A percentile compares a stretch with the other conserved stretches of the same genome.
Conservation (phyloP, 2,888 invertebrate genomes). For the Sepiola atlantica region DNA sequence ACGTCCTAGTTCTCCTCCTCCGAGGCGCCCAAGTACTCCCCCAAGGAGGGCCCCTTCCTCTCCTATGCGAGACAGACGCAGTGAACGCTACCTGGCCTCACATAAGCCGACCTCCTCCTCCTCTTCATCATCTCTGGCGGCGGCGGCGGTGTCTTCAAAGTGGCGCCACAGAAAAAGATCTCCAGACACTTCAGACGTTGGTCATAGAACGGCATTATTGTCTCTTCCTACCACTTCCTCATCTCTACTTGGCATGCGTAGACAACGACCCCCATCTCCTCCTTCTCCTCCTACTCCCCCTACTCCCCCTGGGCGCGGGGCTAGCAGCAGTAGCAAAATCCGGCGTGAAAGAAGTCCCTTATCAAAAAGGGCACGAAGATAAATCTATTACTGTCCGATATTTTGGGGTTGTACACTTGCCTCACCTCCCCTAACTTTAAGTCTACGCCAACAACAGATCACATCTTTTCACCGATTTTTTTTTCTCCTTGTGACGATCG, state of each 20-base stretch:
- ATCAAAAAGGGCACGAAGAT: slow-evolving; percentile 39
- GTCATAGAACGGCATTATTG: not conserved
- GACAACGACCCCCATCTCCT: slow-evolving; percentile 24
- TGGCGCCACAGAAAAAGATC: slow-evolving; percentile 42
- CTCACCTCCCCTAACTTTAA: not conserved
- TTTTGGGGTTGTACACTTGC: not conserved
- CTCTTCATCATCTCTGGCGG: not conserved
- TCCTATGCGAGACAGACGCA: slow-evolving; percentile 23
- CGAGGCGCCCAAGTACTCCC: not conserved
- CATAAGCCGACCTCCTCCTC: not conserved
- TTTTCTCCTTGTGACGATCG: too few relatives aligned
- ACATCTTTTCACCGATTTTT: too few relatives aligned
- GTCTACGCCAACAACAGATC: too few relatives aligned
- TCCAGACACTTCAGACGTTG: slow-evolving; percentile 23
- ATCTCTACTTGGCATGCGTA: slow-evolving; percentile 33
- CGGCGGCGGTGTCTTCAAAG: not conserved
- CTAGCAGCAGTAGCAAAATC: slow-evolving; percentile 32
- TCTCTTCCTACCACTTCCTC: not conserved
- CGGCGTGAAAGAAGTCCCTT: slow-evolving; percentile 41
- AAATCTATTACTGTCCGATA: not conserved
- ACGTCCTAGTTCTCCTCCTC: not conserved
- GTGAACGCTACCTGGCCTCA: not conserved
- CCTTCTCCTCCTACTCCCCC: not conserved
- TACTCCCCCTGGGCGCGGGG: not conserved
- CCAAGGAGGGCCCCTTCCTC: slow-evolving; percentile 11